A percentile compares a stretch with the other conserved stretches of the same genome.
Conservation (phyloP, 1,140 invertebrate species). For the Cephus cinctus region DNA sequence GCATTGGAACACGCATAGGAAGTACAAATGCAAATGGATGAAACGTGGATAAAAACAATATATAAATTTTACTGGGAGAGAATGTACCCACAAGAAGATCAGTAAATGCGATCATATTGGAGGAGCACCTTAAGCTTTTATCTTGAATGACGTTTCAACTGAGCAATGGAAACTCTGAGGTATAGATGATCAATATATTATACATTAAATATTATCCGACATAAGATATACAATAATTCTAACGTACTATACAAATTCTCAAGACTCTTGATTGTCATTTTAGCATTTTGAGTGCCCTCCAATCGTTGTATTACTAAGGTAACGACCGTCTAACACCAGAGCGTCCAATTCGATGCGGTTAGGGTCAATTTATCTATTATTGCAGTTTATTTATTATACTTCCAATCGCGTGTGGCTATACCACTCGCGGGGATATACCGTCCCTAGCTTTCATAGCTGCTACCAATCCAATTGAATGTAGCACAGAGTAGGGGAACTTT, state of each 20-base stretch:
- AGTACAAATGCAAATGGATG: no score
- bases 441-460: not conserved
- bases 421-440: not conserved
- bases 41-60: no score
- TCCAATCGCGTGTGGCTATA: conserved; percentile 23
- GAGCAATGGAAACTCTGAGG: no score
- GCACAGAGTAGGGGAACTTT: not conserved
- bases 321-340: no score
- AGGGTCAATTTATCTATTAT: conserved; percentile 52
- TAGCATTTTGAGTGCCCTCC: not conserved
- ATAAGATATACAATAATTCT: conserved; percentile 7
- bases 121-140: no score
- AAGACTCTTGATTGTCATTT: not conserved
- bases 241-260: conserved; percentile 6
- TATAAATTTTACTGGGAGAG: no score
- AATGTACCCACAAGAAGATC: no score
- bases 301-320: not conserved
- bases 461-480: not conserved
- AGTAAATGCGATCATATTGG: no score
- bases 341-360: conserved; percentile 42
- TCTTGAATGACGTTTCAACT: no score
- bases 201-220: no score
- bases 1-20: no score
- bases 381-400: conserved; percentile 49
- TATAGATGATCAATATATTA: no score